Evolutionary conservation across 2,113 vertebrate species (phyloP), one percentile per base, ranked within the genome.

Genomic region (Octodon degus): DNA sequence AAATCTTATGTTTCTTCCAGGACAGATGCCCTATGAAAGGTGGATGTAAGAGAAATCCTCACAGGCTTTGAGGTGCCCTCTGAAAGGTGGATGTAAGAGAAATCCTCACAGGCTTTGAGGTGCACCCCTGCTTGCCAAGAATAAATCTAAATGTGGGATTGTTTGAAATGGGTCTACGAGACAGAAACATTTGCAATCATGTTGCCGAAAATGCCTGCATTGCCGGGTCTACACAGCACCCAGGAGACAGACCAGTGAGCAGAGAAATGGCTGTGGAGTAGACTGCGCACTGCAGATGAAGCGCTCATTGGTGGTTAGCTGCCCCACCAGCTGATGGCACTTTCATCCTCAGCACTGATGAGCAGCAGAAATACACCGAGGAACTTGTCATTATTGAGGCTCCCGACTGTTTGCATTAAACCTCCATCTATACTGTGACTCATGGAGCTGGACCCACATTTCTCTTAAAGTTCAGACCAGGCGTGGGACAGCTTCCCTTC

Each of bases 231-330:
- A 65, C 83, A 86, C 81, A 92, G 96, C 67, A 91, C 97, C 92
- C 95, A 91, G 96, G 93, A 95, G 90, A 87, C 90, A 96, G 95
- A 96, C 92, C 93, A 97, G 94, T 90, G 93, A 97, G 90, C 90
- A 95, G 93, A 92, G 97, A 89, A 93, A 76, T 93, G 92, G 81
- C 87, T 97, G 90, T 92, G 92, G 93, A 96, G 87, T 95, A n/a
- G 89, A 89, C 93, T 92, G 90, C 87, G 79, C 90, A 40, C 62
- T 0, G 1, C 82, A 76, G 95, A 91, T 94, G 94, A 86, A 87
- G 86, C 76, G 85, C 65, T 93, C 68, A 17, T 62, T 30, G 63
- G 94, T 63, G 63, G 55, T 32, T 37, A 30, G 55, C 86, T 50
- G 40, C 82, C 55, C 37, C 0, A 0, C 68, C 47, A 72, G 90